Evolutionary conservation across 23 tunicate species (phyloP).

Genomic region (Clavelina lepadiformis): DNA sequence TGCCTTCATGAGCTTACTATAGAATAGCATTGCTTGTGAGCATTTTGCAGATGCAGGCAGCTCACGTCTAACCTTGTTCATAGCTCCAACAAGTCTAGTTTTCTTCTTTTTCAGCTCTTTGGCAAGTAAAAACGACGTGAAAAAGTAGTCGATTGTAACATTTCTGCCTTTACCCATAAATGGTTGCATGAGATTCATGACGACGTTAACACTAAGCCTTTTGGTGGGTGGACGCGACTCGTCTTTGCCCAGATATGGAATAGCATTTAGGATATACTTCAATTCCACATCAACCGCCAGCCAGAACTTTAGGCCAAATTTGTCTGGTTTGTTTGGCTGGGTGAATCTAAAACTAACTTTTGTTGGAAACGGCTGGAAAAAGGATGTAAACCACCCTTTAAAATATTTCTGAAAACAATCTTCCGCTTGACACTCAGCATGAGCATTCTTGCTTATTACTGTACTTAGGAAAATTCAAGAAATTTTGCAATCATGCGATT

Average conservation of each 20-base stretch:
- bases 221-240: background rate
- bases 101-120: no score
- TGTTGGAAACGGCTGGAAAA: slow-evolving; percentile 4
- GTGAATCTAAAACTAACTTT: background rate
- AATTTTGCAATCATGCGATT: no score
- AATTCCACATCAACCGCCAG: background rate
- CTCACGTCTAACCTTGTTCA: no score
- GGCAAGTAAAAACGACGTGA: slow-evolving; percentile 3
- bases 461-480: no score
- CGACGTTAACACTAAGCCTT: background rate
- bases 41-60: no score
- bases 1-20: no score
- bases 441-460: no score
- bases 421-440: no score
- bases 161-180: background rate
- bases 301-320: background rate
- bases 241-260: slow-evolving; percentile 2
- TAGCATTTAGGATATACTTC: background rate
- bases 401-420: no score
- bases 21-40: no score
- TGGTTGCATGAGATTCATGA: background rate
- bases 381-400: no score
- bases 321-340: background rate
- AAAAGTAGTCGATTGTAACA: slow-evolving; percentile 8
- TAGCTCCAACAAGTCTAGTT: no score